A percentile compares a stretch with the other conserved stretches of the same genome.
Evolutionary conservation across 2,888 invertebrate genomes (phyloP).

Genomic region (Philereme transversata): DNA sequence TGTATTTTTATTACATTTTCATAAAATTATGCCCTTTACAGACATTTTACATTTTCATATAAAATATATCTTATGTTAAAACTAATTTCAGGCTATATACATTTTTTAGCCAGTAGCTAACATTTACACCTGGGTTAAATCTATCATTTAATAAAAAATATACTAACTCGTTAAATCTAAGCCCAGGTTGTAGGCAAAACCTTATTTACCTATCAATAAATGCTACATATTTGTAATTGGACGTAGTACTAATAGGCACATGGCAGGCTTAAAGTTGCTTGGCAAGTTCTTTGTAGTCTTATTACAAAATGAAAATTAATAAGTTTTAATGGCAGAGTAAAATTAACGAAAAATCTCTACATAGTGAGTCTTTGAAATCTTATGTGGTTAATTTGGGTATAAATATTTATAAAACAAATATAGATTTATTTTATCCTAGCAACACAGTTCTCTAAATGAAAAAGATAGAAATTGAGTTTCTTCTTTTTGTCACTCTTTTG

Average conservation of each 20-base stretch:
- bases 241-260: slow-evolving; percentile 44
- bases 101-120: neutral
- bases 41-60: slow-evolving; percentile 1
- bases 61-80: slow-evolving; percentile 4
- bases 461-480: no score
- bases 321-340: no score
- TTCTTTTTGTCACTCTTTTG: no score
- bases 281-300: slow-evolving; percentile 59
- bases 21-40: slow-evolving; percentile 11
- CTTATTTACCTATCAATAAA: slow-evolving; percentile 31
- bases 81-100: neutral
- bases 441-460: no score
- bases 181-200: slow-evolving; percentile 2
- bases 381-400: no score
- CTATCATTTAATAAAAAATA: slow-evolving; percentile 1
- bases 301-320: no score
- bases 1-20: slow-evolving; percentile 11
- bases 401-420: no score
- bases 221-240: slow-evolving; percentile 43
- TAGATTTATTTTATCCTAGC: no score
- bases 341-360: no score
- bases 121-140: neutral
- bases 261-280: slow-evolving; percentile 53
- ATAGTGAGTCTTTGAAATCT: no score
- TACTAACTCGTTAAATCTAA: slow-evolving; percentile 8